These are phyloP conservation scores for Sparus aurata DNA, from an alignment of 2,797 vertebrate genomes.

Conservation along the genomic window DNA sequence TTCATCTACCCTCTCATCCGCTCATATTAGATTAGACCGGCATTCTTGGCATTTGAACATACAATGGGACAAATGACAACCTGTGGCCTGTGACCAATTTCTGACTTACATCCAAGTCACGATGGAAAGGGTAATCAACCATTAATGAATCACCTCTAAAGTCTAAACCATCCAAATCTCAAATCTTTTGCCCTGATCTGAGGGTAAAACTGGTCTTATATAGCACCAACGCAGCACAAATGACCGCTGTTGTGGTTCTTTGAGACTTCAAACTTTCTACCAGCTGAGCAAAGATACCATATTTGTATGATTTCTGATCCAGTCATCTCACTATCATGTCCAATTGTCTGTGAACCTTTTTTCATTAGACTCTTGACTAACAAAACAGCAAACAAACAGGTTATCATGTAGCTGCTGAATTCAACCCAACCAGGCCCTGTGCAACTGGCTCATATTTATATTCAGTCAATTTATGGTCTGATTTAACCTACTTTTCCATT, in stretches of 20 bases:
- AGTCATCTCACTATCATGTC: background rate
- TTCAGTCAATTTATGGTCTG: constrained; percentile 56
- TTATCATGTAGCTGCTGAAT: background rate
- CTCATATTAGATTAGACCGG: background rate
- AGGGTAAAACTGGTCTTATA: background rate
- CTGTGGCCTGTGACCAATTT: background rate
- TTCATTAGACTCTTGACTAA: background rate
- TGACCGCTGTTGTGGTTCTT: background rate
- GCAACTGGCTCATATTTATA: constrained; percentile 46
- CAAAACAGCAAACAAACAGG: too few species aligned
- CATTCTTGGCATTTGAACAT: too few species aligned
- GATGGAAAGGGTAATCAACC: background rate
- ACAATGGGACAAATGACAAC: too few species aligned
- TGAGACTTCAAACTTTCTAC: background rate
- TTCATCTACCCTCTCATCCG: background rate
- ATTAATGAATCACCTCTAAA: too few species aligned
- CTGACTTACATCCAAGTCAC: background rate
- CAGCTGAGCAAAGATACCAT: background rate
- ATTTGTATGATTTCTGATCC: background rate
- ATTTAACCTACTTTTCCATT: constrained; percentile 71
- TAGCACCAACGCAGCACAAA: background rate
- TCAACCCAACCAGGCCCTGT: constrained; percentile 10
- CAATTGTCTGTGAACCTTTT: background rate
- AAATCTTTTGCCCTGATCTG: background rate
- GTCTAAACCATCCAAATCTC: background rate